These are phyloP conservation scores for Limnephilus marmoratus DNA, from an alignment of 2,888 invertebrate species.

Conservation along the genomic window DNA sequence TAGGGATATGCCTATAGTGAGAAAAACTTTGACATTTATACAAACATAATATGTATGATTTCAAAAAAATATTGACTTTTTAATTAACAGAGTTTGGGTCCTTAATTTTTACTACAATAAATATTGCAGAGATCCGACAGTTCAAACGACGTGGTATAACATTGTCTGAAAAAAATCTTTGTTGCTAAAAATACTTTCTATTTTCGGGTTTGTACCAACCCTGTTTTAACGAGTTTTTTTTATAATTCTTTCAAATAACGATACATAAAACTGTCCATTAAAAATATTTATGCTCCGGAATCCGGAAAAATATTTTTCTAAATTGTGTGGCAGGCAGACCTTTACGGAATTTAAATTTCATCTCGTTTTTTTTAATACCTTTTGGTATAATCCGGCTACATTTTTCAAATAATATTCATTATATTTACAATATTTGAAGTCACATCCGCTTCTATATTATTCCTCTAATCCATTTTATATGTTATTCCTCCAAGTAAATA, in stretches of 20 bases:
- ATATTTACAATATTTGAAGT: neutral
- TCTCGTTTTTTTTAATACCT: neutral
- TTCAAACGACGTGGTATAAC: neutral
- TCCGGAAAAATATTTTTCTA: neutral
- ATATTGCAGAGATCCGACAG: neutral
- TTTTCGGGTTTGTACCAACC: neutral
- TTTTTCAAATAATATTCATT: neutral
- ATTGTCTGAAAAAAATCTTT: neutral
- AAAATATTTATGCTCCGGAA: neutral
- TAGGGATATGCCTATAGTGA: too few relatives aligned
- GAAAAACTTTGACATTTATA: too few relatives aligned
- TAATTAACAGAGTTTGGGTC: too few relatives aligned
- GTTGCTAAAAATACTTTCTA: neutral
- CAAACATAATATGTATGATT: too few relatives aligned
- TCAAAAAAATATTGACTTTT: too few relatives aligned
- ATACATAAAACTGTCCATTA: neutral
- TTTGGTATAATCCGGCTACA: neutral
- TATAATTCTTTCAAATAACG: neutral
- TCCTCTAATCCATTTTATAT: neutral
- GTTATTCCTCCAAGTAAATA: neutral
- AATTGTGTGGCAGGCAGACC: neutral
- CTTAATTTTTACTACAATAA: neutral
- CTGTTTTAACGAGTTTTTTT: neutral
- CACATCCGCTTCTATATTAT: neutral
- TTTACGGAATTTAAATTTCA: neutral